Base-by-base conservation (phyloP, 2,113 vertebrate genomes). In the Microtus oregoni region DNA sequence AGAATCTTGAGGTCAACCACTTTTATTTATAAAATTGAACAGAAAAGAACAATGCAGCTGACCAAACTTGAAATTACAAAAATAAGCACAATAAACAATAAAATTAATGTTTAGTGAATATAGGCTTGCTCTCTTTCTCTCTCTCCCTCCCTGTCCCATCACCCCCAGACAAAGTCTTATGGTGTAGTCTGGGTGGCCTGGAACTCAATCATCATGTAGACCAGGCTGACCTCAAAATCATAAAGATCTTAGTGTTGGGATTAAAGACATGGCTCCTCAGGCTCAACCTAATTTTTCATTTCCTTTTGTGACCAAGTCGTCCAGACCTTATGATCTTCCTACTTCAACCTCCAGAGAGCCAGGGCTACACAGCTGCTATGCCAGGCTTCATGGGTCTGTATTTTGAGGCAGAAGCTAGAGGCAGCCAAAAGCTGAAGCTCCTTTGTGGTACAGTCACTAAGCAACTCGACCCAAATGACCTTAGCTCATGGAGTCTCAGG, bases 21-120 rank as follows among this genome's bases (percentile, higher is more conserved):
- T 97, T 98, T 98, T 98, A 98, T 98, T 97, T 98, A 96, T 96
- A 98, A 98, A 98, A 97, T 95, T 96, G 96, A 98, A 98, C 97
- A 98, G 96, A 96, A 98, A 97, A 97, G 96, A 98, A 97, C 96
- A 97, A 97, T 95, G 96, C 95, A 96, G 97, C 97, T 88, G 92
- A 91, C 75, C 89, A 98, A 91, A 98, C 90, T 97, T 97, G 65
- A 44, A 93, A 20, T 95, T 82, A 41, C 30, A 90, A 79, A 82
- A 58, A 26, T 19, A 26, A 91, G 61, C 26, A 5, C 11, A n/a
- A 44, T 35, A 24, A 91, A 75, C 72, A 41, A 89, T 47, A 50
- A 82, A 72, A 41, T 2, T 2, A 77, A 14, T 3, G 8, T 41
- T 20, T 67, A 52, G 6, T 1, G 76, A 41, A 38, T 26, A 1